These are phyloP conservation scores for Bombus superbus DNA, from an alignment of 1,140 invertebrate species.

Conservation along the genomic window DNA sequence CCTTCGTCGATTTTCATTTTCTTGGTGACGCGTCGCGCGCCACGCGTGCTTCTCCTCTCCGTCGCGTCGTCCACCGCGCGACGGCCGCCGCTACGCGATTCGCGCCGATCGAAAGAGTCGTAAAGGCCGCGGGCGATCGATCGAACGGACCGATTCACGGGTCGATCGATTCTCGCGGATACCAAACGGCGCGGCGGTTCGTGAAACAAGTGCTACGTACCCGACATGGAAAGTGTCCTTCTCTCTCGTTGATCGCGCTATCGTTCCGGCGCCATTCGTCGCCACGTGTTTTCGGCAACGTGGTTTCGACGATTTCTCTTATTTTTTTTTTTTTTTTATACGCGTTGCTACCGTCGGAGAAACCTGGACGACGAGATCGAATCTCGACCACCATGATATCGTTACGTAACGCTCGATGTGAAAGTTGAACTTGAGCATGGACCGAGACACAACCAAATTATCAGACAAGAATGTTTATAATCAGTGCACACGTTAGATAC, in stretches of 20 bases:
- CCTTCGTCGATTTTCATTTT: constrained; percentile 4
- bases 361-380: neutral
- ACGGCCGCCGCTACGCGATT: neutral
- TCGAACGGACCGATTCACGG: neutral
- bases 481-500: constrained; percentile 65
- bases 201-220: constrained; percentile 34
- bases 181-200: neutral
- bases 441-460: constrained; percentile 46
- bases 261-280: constrained; percentile 42
- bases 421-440: constrained; percentile 35
- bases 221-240: constrained; percentile 16
- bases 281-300: constrained; percentile 63
- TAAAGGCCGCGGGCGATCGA: neutral
- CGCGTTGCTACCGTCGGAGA: neutral
- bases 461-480: constrained; percentile 64
- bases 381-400: neutral
- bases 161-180: constrained; percentile 15
- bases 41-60: neutral
- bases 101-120: neutral
- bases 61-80: constrained; percentile 16
- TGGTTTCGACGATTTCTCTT: constrained; percentile 15
- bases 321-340: neutral
- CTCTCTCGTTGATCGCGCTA: constrained; percentile 41
- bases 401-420: neutral
- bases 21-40: neutral